These are phyloP conservation scores for Knipowitschia caucasica DNA, from an alignment of 2,797 vertebrate genomes.

Conservation along the genomic window DNA sequence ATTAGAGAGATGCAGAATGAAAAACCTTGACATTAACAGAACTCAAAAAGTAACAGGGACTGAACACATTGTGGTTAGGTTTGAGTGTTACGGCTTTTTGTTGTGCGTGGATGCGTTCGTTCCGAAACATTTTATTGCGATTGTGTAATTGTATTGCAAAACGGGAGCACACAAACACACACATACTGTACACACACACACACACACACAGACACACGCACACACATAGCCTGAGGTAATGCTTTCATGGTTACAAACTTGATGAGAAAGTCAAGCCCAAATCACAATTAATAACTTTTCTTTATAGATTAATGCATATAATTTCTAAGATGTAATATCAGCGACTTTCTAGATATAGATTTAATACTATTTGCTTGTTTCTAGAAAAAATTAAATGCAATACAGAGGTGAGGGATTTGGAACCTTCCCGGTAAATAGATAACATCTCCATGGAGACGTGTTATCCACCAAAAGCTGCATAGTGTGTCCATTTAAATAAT, in stretches of 20 bases:
- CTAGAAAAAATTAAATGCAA: too few relatives aligned
- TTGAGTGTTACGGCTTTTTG: not conserved
- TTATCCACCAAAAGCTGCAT: too few relatives aligned
- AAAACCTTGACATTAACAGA: slow-evolving; percentile 11
- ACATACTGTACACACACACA: too few relatives aligned
- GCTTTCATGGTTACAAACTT: not conserved
- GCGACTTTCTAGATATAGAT: too few relatives aligned
- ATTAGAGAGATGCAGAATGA: not conserved
- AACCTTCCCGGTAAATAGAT: too few relatives aligned
- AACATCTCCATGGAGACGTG: too few relatives aligned
- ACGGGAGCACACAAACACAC: not conserved
- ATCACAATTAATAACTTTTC: not conserved
- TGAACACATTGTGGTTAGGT: slow-evolving; percentile 2
- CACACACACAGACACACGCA: too few relatives aligned
- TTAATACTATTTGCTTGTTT: too few relatives aligned
- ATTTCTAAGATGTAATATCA: too few relatives aligned
- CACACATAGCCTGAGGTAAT: slow-evolving; percentile 5
- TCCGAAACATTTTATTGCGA: not conserved
- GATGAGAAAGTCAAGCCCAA: not conserved
- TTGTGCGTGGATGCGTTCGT: not conserved
- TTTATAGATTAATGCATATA: not conserved
- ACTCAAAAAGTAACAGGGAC: not conserved
- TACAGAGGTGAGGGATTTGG: too few relatives aligned
- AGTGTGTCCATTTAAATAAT: too few relatives aligned
- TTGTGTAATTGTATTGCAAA: not conserved